These are phyloP conservation scores for Lithobius niger DNA, from an alignment of 1,140 invertebrate genomes.

Conservation along the genomic window DNA sequence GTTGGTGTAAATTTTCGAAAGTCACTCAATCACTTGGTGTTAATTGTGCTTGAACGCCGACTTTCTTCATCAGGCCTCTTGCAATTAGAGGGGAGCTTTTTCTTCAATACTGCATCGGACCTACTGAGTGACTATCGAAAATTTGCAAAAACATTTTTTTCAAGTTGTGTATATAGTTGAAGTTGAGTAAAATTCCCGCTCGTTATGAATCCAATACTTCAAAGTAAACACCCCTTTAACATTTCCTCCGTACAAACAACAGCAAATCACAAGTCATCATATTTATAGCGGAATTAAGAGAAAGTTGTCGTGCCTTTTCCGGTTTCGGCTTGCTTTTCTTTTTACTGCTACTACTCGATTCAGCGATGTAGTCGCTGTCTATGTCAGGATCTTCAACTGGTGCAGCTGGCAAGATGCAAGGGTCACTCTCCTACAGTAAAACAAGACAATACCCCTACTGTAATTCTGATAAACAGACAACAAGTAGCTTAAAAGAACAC, in stretches of 20 bases:
- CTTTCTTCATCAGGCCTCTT: too few relatives aligned
- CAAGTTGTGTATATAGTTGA: not conserved
- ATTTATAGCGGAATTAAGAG: not conserved
- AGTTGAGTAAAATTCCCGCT: not conserved
- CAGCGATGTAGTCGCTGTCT: conserved; percentile 51
- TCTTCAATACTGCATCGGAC: too few relatives aligned
- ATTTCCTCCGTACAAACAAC: not conserved
- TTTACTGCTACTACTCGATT: conserved; percentile 24
- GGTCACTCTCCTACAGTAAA: conserved; percentile 58
- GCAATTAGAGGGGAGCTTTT: too few relatives aligned
- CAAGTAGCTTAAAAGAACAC: not conserved
- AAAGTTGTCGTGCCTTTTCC: not conserved
- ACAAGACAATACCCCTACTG: conserved; percentile 8
- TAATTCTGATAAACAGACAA: not conserved
- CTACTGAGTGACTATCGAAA: not conserved
- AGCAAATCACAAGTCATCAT: not conserved
- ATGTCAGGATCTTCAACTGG: conserved; percentile 46
- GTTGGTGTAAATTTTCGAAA: too few relatives aligned
- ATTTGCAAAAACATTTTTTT: not conserved
- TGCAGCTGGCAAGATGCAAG: conserved; percentile 48
- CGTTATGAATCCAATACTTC: not conserved
- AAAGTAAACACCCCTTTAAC: not conserved
- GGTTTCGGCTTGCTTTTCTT: conserved; percentile 16
- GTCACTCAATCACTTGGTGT: too few relatives aligned
- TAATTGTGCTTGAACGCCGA: too few relatives aligned